phyloP scores from a whole-genome alignment of 1,140 invertebrate genomes.

The Hyles euphorbiae region DNA sequence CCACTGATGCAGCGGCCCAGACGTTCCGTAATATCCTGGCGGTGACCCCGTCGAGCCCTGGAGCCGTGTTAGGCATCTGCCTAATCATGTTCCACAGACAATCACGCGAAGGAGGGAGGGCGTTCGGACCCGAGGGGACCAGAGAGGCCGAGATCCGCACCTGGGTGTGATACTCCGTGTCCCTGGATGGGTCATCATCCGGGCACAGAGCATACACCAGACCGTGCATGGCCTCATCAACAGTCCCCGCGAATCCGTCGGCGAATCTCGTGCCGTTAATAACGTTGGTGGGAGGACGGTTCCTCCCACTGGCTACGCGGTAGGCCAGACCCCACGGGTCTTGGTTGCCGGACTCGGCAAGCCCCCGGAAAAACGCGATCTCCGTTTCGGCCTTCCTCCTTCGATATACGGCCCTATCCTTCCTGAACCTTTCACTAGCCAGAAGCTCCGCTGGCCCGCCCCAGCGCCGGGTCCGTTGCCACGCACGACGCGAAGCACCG shows the following conservation, averaged over 20 bases:
- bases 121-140: slow-evolving; percentile 7
- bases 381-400: slow-evolving; percentile 24
- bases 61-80: slow-evolving; percentile 32
- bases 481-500: slow-evolving; percentile 16
- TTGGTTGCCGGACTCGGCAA: slow-evolving; percentile 28
- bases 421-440: slow-evolving; percentile 1
- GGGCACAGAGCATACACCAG: slow-evolving; percentile 26
- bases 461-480: slow-evolving; percentile 19
- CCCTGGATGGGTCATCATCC: slow-evolving; percentile 17
- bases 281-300: slow-evolving; percentile 19
- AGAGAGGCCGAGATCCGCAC: slow-evolving; percentile 13
- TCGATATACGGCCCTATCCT: slow-evolving; percentile 15
- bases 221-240: slow-evolving; percentile 22
- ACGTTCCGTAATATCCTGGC: slow-evolving; percentile 13
- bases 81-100: slow-evolving; percentile 12
- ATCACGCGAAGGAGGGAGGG: slow-evolving; percentile 1
- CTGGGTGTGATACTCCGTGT: slow-evolving; percentile 14
- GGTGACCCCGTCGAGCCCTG: slow-evolving; percentile 38
- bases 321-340: slow-evolving; percentile 36
- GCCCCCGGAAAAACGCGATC: slow-evolving; percentile 4
- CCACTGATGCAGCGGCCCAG: slow-evolving; percentile 14
- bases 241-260: slow-evolving; percentile 17
- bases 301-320: slow-evolving; percentile 16
- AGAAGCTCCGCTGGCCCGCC: slow-evolving; percentile 10
- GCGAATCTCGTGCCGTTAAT: slow-evolving; percentile 16